Evolutionary conservation across 2,888 invertebrate genomes (phyloP), one percentile per base, ranked within the genome.

Genomic region (Argyra leucocephala): DNA sequence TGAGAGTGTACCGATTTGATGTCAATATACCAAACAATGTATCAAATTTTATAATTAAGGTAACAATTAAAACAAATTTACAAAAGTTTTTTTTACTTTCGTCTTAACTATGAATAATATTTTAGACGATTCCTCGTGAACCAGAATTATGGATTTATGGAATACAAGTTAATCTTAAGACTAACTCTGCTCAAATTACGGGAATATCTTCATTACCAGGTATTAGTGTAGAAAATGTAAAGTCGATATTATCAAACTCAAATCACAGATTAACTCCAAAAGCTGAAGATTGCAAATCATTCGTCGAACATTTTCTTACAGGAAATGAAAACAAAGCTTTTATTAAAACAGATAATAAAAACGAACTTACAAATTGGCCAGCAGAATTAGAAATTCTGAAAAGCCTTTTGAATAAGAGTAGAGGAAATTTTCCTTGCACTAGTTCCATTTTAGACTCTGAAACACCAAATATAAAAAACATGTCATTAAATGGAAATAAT

Each of bases 81-180:
- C n/a, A n/a, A n/a, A n/a, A n/a, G n/a, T n/a, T n/a, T n/a, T n/a
- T n/a, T n/a, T n/a, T n/a, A n/a, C n/a, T n/a, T n/a, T n/a, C n/a
- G n/a, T n/a, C n/a, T 9, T 59, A 24, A 9, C 21, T n/a, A 48
- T 21, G 48, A 15, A 37, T 61, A 23, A 15, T n/a, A 31, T n/a
- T 31, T 9, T 21, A 66, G 61, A n/a, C 64, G 3, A 61, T 65
- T 10, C 48, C 76, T 4, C 60, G 71, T 5, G 66, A 69, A 3
- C 69, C 69, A 31, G 75, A 78, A 67, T 68, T 79, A 31, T 78
- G 79, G 64, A 69, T 79, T 48, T 79, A 73, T 71, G 78, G 78
- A 5, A 69, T 74, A n/a, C 69, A 74, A 63, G 57, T 79, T 23
- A 73, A 75, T 62, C 70, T 75, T 15, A 73, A 72, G 0, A 75